Base-by-base conservation (phyloP, 2,888 invertebrate species). In the Troides aeacus region DNA sequence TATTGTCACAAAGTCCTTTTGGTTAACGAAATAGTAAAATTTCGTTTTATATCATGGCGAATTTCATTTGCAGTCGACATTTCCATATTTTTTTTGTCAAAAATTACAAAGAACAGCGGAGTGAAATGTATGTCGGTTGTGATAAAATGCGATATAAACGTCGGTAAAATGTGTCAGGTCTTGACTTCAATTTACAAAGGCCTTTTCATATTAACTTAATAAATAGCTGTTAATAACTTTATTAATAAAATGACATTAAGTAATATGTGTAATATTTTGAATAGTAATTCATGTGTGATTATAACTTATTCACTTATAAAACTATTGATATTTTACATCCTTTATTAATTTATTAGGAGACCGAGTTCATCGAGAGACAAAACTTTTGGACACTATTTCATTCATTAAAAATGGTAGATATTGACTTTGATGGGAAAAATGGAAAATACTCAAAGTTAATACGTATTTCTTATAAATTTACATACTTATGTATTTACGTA, bases 51-150 rank as follows among this genome's bases (percentile, higher is more conserved):
- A 36, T 46, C 42, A 57, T 30, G 12, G 39, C 39, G 63, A 66
- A 66, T 70, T 66, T 66, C 53, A 66, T 59, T 66, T 60, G 66
- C 59, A 39, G 24, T 42, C 21, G 50, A 69, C 65, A 65, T 69
- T 70, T 70, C 60, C 60, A 63, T 60, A 63, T 66, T 70, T 70
- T 66, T 66, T 66, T 63, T 66, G 63, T 63, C 66, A 63, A 63
- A 70, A 53, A 63, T 66, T 62, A 66, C 15, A 66, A 50, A 57
- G 59, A 30, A 42, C 30, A 42, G 53, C 18, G 1, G 61, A 42
- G 42, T 17, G 10, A 30, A 30, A 36, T 64, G 15, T 23, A 56
- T 64, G 24, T 24, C 17, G 36, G 62, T 63, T 23, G 18, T 50
- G 42, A 66, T 59, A 66, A 63, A 70, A 66, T 66, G 46, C 36